Base-by-base conservation (phyloP, 1,140 invertebrate genomes). In the Pogonomyrmex barbatus region DNA sequence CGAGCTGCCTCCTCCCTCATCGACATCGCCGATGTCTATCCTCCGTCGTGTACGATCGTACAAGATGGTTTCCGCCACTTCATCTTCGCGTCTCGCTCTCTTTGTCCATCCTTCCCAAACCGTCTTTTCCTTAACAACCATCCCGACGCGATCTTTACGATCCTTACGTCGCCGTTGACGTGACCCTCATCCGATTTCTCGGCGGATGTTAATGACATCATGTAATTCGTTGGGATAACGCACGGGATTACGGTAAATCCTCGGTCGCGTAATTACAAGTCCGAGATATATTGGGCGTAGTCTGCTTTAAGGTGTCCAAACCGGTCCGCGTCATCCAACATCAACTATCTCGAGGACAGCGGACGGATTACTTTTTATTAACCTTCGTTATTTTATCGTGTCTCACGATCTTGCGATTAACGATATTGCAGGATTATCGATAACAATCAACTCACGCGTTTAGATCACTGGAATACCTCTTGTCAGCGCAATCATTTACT, bases 161-260 rank as follows among this genome's bases (percentile, higher is more conserved):
- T 67, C 63, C 76, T 92, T 92, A 24, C 88, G 75, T 89, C 81
- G 73, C 52, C 88, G 83, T 92, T 75, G 42, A 85, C 82, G 33
- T 60, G 54, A 50, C 33, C 52, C 73, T 78, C 58, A 39, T 85
- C 73, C 58, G 33, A 4, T 17, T 39, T 8, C 33, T 52, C 45
- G 9, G 14, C 58, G 39, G 47, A 77, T 65, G 82, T 83, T 83
- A 50, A 75, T 67, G n/a, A 36, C 70, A 14, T 78, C 73, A 47
- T 50, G 68, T 65, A 65, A 67, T 78, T 78, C 36, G 62, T 45
- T 33, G 47, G 47, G 47, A 45, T 56, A 76, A 75, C 33, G 60
- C 73, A 52, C 12, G n/a, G 39, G 58, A 42, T 77, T 24, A 50
- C 24, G 39, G 45, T 12, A 33, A 45, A 77, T 78, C 47, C n/a